Evolutionary conservation across 2,797 vertebrate genomes (phyloP), one percentile per base, ranked within the genome.

Genomic region (Poecile montanus): DNA sequence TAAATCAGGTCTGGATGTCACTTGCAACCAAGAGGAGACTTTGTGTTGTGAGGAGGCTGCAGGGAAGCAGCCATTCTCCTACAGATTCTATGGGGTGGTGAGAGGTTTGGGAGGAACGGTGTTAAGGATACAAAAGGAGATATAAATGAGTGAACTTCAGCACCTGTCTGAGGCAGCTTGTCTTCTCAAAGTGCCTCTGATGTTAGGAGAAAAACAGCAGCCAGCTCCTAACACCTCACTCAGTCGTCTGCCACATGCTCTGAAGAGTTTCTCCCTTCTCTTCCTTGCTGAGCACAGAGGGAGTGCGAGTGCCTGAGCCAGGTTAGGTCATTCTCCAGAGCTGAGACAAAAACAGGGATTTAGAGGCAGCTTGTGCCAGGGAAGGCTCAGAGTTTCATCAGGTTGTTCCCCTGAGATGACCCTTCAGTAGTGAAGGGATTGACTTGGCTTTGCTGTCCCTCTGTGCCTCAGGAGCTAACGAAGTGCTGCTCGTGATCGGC

Each of bases 401-500:
- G 60, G 56, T 29, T 48, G 56, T 74, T 89, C 32, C n/a, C 51
- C 48, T 70, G 86, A 79, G 44, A n/a, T 85, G 68, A 54, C 44
- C 38, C 48, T 75, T 66, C 60, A 61, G 14, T 18, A 81, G 63
- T 36, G 54, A 85, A 51, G 44, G 54, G 40, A 17, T 19, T 95
- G 78, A 95, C 83, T 13, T 85, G 44, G 60, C 58, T 81, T 47
- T 88, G 79, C 73, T 95, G 71, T 95, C 21, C 47, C 77, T 88
- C 61, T 81, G 84, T 79, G 75, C 75, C 96, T 91, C 86, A 99
- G 99, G 99, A 97, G 99, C 99, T 94, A 99, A 99, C 94, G 99
- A 99, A 95, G 99, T 99, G 51, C 98, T 99, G 80, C 97, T 99
- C 76, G 99, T 99, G 77, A 99, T 99, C 5, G 99, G 99, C 1